Conservation (phyloP, 35 echinoderm and acorn worm species). For the Apostichopus californicus region DNA sequence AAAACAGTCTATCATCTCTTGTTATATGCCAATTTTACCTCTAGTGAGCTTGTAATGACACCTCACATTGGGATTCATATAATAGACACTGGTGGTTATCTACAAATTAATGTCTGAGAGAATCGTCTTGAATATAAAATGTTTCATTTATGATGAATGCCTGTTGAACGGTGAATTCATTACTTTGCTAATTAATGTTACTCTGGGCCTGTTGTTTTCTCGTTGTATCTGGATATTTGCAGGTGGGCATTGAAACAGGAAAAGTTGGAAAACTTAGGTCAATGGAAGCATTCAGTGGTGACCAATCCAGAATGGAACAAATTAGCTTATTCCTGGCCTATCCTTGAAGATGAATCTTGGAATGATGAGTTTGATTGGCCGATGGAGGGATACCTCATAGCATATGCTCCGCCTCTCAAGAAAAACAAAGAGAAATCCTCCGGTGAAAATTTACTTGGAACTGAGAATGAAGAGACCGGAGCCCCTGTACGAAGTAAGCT, state of each 20-base stretch:
- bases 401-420: constrained; percentile 93
- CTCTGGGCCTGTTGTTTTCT: background rate
- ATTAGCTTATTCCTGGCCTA: constrained; percentile 96
- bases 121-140: too few relatives aligned
- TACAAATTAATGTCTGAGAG: too few relatives aligned
- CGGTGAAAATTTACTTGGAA: background rate
- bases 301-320: constrained; percentile 96
- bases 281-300: constrained; percentile 93
- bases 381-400: constrained; percentile 97
- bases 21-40: too few relatives aligned
- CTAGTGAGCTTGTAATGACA: too few relatives aligned
- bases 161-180: too few relatives aligned
- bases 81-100: too few relatives aligned
- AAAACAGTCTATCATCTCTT: too few relatives aligned
- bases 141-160: too few relatives aligned
- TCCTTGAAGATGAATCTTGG: constrained; percentile 75
- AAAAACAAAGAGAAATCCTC: constrained; percentile 18
- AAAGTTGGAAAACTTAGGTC: constrained; percentile 76
- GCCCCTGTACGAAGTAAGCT: constrained; percentile 21
- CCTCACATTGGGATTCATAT: too few relatives aligned
- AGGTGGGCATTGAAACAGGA: constrained; percentile 99
- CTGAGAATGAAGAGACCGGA: background rate
- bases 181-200: too few relatives aligned
- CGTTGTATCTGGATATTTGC: background rate
- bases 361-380: constrained; percentile 99